phyloP scores from a whole-genome alignment of 2,888 invertebrate genomes.

The Notodonta ziczac region DNA sequence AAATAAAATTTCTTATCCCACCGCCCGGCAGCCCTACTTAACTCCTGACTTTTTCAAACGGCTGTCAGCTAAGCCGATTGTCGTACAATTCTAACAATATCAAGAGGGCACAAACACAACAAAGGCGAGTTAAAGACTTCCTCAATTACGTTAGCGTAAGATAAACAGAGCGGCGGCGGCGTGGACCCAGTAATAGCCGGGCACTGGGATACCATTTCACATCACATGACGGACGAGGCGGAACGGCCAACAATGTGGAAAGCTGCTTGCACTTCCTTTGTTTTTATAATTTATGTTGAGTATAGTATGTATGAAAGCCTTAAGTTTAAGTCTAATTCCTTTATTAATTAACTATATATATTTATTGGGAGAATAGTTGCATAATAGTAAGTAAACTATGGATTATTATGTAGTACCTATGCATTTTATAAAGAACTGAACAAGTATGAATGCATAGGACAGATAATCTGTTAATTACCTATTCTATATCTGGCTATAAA shows the following conservation, averaged over 20 bases:
- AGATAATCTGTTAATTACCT: too few species aligned
- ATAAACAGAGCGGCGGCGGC: slow-evolving; percentile 62
- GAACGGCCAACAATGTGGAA: slow-evolving; percentile 13
- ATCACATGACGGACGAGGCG: slow-evolving; percentile 4
- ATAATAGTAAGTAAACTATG: too few species aligned
- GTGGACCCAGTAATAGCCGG: slow-evolving; percentile 11
- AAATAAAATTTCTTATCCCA: not conserved
- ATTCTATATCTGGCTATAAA: too few species aligned
- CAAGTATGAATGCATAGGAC: too few species aligned
- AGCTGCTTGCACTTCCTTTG: slow-evolving; percentile 13
- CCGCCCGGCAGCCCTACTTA: slow-evolving; percentile 29
- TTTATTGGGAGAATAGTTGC: too few species aligned
- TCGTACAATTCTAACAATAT: slow-evolving; percentile 54
- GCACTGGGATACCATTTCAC: not conserved
- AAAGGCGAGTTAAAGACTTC: slow-evolving; percentile 66
- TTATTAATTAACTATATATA: too few species aligned
- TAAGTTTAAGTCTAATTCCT: not conserved
- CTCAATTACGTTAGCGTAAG: slow-evolving; percentile 70
- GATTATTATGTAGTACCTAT: too few species aligned
- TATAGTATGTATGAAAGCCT: not conserved
- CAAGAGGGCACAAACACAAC: slow-evolving; percentile 50
- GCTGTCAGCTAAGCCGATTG: slow-evolving; percentile 46
- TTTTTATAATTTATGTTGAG: not conserved
- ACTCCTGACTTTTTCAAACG: slow-evolving; percentile 23
- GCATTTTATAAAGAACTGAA: too few species aligned